Evolutionary conservation across 2,797 vertebrate species (phyloP).

Genomic region (Propithecus perrieri): DNA sequence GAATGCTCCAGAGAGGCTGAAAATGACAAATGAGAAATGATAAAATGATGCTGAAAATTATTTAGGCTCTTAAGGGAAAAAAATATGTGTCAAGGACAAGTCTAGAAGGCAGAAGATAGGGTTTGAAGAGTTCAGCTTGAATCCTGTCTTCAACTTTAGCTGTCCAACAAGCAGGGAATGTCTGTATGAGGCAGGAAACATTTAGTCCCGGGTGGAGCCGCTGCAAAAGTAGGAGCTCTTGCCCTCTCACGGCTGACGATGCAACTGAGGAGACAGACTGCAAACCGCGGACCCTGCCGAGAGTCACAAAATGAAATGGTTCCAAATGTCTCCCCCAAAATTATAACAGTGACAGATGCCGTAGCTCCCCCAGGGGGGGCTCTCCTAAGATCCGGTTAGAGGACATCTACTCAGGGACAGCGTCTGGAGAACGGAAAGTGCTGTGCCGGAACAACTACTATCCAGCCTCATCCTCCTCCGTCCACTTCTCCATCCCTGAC

Average conservation of each 20-base stretch:
- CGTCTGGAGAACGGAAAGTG: not conserved
- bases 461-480: too few species aligned
- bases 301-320: not conserved
- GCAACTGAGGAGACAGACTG: not conserved
- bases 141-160: not conserved
- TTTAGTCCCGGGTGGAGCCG: not conserved
- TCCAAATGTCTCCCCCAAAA: not conserved
- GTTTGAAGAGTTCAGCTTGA: not conserved
- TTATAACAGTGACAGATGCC: not conserved
- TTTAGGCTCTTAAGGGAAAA: not conserved
- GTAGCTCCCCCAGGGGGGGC: rapidly evolving
- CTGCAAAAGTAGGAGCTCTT: not conserved
- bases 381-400: not conserved
- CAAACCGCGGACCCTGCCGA: not conserved
- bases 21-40: slow-evolving; percentile 16
- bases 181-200: not conserved
- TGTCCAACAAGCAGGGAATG: not conserved
- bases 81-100: not conserved
- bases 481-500: not conserved
- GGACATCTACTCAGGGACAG: not conserved
- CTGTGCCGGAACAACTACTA: rapidly evolving
- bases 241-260: not conserved
- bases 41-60: not conserved
- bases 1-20: not conserved
- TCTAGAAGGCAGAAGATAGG: not conserved